Conservation (phyloP, 1,140 invertebrate genomes). For the Zaprionus ornatus region DNA sequence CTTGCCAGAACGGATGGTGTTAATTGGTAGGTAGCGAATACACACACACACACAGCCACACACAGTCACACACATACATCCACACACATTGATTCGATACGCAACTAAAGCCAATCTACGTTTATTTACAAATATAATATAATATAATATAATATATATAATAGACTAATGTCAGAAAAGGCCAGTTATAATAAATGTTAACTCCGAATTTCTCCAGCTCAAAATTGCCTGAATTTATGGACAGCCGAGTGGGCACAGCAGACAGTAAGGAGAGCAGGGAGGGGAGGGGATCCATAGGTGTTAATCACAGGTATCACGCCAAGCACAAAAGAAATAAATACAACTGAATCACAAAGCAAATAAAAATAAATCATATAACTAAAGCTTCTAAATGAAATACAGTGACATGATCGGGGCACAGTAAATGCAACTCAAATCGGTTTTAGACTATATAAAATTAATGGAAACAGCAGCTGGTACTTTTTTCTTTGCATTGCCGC, state of each 20-base stretch:
- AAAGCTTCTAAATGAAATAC: too few relatives aligned
- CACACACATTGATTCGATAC: not conserved
- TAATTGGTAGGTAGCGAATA: slow-evolving; percentile 50
- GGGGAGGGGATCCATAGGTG: slow-evolving; percentile 29
- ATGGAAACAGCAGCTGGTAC: not conserved
- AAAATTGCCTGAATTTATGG: slow-evolving; percentile 6
- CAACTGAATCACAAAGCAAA: slow-evolving; percentile 26
- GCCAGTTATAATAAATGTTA: not conserved
- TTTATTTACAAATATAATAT: slow-evolving; percentile 38
- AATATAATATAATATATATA: slow-evolving; percentile 36
- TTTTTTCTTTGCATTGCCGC: not conserved
- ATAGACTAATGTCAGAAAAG: not conserved
- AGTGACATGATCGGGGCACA: not conserved
- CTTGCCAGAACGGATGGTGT: slow-evolving; percentile 59
- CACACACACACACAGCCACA: not conserved
- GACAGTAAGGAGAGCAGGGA: not conserved
- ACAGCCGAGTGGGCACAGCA: not conserved
- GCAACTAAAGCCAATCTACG: slow-evolving; percentile 22
- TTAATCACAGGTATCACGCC: slow-evolving; percentile 41
- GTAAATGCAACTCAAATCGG: not conserved
- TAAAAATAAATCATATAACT: not conserved
- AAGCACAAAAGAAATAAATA: not conserved
- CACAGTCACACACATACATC: too few relatives aligned
- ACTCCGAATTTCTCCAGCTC: slow-evolving; percentile 47
- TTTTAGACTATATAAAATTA: not conserved